Base-by-base conservation (phyloP, 92 coral and sea anemone species). In the Galaxea fascicularis region DNA sequence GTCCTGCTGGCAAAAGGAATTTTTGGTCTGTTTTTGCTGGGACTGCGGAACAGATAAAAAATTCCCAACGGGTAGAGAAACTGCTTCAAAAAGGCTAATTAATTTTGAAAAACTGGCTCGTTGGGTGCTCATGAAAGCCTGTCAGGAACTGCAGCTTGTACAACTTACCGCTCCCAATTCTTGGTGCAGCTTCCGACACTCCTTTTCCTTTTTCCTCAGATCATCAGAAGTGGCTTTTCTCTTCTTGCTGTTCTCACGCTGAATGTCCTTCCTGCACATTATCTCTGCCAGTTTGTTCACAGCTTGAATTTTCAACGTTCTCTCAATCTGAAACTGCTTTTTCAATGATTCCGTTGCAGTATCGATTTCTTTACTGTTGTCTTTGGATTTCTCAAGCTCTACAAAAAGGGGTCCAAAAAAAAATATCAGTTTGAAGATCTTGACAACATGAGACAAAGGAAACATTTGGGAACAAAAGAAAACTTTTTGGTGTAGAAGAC, bases 251-350 rank as follows among this genome's bases (percentile, higher is more conserved):
- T 74, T 94, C 47, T 94, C 99, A 65, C 83, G 89, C 78, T 25
- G 79, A 59, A 87, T 80, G 86, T 95, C 99, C 79, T 91, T 96
- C 74, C 99, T 93, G 85, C 84, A 83, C 99, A 96, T 94, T 67
- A 96, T 93, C 88, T 96, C 99, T 0, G 99, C 99, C 72, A 96
- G 93, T 82, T 96, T 96, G 79, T 96, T 96, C 18, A 96, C 95
- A 21, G 99, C 99, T 76, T 96, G 98, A 49, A 74, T 93, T 73
- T 94, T 96, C 72, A 94, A 68, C 47, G 89, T 65, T 86, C 64
- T 94, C 54, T 96, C 99, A 8, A 82, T 76, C 41, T 56, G 64
- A 47, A 96, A 75, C 30, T 94, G 95, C 84, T 91, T 94, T 66
- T 89, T 84, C 25, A 94, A 87, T 45, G 77, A 73, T 39, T 92